phyloP scores from a whole-genome alignment of 2,113 vertebrate genomes.

The Coregonus clupeaformis region DNA sequence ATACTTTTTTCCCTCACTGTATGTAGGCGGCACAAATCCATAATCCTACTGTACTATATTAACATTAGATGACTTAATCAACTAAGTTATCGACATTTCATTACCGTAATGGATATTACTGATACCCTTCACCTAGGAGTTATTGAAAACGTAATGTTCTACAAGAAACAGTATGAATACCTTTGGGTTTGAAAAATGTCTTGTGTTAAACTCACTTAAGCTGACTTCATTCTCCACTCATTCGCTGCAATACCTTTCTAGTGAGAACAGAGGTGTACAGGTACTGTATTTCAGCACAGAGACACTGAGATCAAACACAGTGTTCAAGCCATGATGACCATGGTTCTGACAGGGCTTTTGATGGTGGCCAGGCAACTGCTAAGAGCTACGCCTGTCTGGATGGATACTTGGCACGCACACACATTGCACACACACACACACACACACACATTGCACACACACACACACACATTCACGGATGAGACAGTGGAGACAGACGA shows the following conservation, averaged over 20 bases:
- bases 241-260: background rate
- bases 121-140: too few relatives aligned
- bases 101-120: too few relatives aligned
- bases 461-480: background rate
- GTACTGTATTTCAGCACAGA: background rate
- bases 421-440: too few relatives aligned
- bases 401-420: too few relatives aligned
- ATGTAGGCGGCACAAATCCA: too few relatives aligned
- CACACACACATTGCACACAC: too few relatives aligned
- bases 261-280: background rate
- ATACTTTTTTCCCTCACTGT: too few relatives aligned
- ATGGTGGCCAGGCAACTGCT: background rate
- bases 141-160: too few relatives aligned
- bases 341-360: background rate
- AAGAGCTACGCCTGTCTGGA: background rate
- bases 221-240: background rate
- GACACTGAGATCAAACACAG: background rate
- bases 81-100: too few relatives aligned
- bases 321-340: background rate
- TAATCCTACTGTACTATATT: too few relatives aligned
- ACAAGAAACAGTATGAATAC: background rate
- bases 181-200: background rate
- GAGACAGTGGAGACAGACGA: background rate
- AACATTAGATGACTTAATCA: too few relatives aligned
- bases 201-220: background rate